These are phyloP conservation scores for Tachina lurida DNA, from an alignment of 2,888 invertebrate species.

Conservation along the genomic window DNA sequence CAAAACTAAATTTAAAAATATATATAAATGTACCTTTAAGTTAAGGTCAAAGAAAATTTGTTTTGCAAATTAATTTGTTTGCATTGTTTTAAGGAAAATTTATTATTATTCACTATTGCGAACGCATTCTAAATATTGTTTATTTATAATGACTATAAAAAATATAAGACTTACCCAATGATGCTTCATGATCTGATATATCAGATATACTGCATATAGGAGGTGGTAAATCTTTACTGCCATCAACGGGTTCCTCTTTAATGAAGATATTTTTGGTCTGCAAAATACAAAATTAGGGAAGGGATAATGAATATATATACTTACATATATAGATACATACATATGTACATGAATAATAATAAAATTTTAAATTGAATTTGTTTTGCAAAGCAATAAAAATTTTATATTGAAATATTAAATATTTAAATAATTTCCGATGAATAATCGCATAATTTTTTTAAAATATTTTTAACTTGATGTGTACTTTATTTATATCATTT, in stretches of 20 bases:
- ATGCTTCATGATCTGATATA: slow-evolving; percentile 94
- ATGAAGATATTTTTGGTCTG: slow-evolving; percentile 81
- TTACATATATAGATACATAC: background rate
- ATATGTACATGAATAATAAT: background rate
- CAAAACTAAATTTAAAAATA: background rate
- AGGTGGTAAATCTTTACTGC: slow-evolving; percentile 88
- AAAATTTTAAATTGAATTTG: background rate
- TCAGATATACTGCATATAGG: slow-evolving; percentile 96
- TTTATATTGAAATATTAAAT: too few relatives aligned
- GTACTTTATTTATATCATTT: too few relatives aligned
- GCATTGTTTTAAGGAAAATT: background rate
- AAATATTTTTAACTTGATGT: too few relatives aligned
- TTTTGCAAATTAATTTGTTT: background rate
- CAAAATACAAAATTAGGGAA: slow-evolving; percentile 37
- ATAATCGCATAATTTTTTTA: too few relatives aligned
- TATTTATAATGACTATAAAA: background rate
- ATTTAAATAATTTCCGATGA: too few relatives aligned
- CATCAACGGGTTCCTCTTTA: slow-evolving; percentile 85
- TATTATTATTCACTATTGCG: background rate
- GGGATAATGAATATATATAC: background rate
- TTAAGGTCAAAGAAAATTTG: background rate
- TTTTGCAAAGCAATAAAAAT: too few relatives aligned
- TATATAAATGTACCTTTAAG: background rate
- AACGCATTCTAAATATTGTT: background rate
- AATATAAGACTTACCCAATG: slow-evolving; percentile 88